A percentile compares a stretch with the other conserved stretches of the same genome.
Conservation (phyloP, 2,113 vertebrate species). For the Stictonetta naevosa region DNA sequence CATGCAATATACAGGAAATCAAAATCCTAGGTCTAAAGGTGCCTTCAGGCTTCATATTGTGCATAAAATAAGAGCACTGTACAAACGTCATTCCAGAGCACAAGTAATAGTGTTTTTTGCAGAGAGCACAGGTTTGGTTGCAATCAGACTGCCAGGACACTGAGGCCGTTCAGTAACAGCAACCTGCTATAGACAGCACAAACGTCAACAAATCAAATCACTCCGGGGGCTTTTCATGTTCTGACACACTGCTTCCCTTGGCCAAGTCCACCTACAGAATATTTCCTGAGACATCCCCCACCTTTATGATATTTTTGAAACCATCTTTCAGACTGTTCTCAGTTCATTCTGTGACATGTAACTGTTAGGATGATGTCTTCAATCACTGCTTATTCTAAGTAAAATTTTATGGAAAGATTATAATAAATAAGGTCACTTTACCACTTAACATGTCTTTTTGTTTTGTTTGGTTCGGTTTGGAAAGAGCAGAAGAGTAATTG, state of each 20-base stretch:
- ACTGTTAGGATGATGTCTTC: background rate
- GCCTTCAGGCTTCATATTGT: background rate
- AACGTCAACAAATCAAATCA: background rate
- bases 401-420: background rate
- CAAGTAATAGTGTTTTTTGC: background rate
- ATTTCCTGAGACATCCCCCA: background rate
- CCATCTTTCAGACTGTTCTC: background rate
- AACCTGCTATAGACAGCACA: accelerated
- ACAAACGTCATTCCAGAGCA: background rate
- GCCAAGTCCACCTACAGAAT: background rate
- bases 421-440: background rate
- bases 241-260: background rate
- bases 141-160: background rate
- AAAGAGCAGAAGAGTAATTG: background rate
- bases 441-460: background rate
- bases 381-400: background rate
- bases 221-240: accelerated
- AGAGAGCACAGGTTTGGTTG: background rate
- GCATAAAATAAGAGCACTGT: background rate
- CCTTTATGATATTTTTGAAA: background rate
- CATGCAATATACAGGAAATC: background rate
- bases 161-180: background rate
- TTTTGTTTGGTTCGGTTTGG: background rate
- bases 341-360: background rate
- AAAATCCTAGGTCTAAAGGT: background rate